A percentile compares a stretch with the other conserved stretches of the same genome.
phyloP scores from a whole-genome alignment of 1,140 invertebrate species.

The Drosophila nasuta region DNA sequence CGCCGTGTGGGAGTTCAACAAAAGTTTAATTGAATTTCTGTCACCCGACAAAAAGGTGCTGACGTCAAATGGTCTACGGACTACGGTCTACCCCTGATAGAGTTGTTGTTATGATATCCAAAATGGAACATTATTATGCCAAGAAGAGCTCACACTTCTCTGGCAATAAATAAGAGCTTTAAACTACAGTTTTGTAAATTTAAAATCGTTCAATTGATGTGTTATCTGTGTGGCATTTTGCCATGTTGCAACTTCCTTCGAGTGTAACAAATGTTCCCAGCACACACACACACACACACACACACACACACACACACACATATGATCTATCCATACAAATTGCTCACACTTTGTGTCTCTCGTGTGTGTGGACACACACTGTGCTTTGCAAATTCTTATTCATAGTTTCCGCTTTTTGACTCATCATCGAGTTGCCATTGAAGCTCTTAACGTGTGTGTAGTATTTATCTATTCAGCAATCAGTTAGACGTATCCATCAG shows the following conservation, averaged over 20 bases:
- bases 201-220: constrained; percentile 8
- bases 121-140: constrained; percentile 3
- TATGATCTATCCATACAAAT: constrained; percentile 29
- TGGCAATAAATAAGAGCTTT: not conserved
- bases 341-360: constrained; percentile 24
- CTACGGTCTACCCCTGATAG: not conserved
- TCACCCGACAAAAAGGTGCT: constrained; percentile 47
- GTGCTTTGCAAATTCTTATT: constrained; percentile 61
- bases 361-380: constrained; percentile 7
- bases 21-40: constrained; percentile 78
- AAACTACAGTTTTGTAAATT: constrained; percentile 8
- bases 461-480: constrained; percentile 7
- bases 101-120: constrained; percentile 4
- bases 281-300: constrained; percentile 4
- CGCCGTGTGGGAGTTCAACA: constrained; percentile 24
- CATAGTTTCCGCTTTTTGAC: constrained; percentile 74
- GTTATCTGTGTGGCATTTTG: constrained; percentile 12
- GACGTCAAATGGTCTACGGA: constrained; percentile 45
- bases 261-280: constrained; percentile 19
- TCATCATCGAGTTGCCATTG: constrained; percentile 58
- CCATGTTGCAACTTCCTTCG: constrained; percentile 33
- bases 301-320: constrained; percentile 4
- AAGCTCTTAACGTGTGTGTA: not conserved
- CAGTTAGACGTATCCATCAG: constrained; percentile 25
- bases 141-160: not conserved